These are phyloP conservation scores for Rutpela maculata DNA, from an alignment of 2,888 invertebrate species.

Conservation along the genomic window DNA sequence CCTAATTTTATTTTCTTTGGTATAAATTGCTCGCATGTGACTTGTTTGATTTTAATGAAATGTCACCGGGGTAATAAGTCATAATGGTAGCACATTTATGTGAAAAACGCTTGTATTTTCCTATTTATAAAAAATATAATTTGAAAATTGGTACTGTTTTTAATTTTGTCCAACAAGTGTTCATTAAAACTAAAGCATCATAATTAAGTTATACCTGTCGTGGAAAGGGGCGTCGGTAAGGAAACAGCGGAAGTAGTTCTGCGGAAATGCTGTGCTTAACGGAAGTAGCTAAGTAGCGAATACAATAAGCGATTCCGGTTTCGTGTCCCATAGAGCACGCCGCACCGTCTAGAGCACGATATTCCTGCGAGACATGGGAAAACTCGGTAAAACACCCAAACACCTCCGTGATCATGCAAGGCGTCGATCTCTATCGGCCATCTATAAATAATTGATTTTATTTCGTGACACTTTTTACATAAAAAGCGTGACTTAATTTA, in stretches of 20 bases:
- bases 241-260: constrained; percentile 72
- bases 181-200: constrained; percentile 27
- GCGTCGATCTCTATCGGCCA: constrained; percentile 49
- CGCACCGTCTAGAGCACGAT: constrained; percentile 59
- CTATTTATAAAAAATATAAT: too few species aligned
- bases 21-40: too few species aligned
- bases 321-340: constrained; percentile 68
- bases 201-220: constrained; percentile 62
- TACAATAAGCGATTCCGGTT: constrained; percentile 74
- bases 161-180: constrained; percentile 30
- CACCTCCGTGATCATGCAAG: constrained; percentile 56
- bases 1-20: too few species aligned
- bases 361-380: constrained; percentile 66
- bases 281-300: constrained; percentile 74
- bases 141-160: neutral
- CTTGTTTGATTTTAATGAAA: too few species aligned
- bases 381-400: constrained; percentile 59
- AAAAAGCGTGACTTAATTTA: constrained; percentile 61
- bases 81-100: too few species aligned
- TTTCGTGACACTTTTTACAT: constrained; percentile 58
- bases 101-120: too few species aligned
- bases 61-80: too few species aligned
- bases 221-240: constrained; percentile 62
- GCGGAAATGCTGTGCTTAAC: constrained; percentile 72
- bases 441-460: constrained; percentile 57